Evolutionary conservation across 2,888 invertebrate species (phyloP), one percentile per base, ranked within the genome.

Genomic region (Mesorhabditis spiculigera): DNA sequence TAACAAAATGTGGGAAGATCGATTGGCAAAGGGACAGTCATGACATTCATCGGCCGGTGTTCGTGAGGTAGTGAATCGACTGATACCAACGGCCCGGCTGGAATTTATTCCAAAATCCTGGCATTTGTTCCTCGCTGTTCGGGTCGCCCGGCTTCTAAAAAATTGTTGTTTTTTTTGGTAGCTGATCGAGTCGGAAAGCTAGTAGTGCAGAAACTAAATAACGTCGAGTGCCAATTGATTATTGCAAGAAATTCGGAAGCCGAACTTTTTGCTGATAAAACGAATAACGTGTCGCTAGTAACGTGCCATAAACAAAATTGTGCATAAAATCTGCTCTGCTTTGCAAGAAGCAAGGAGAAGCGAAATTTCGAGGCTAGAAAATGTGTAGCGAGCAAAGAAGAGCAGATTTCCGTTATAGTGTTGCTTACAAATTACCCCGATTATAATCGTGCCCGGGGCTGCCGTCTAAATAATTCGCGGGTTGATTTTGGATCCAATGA

Each of bases 101-200:
- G 75, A 84, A 84, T 66, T 78, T 73, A 70, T 81, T 83, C 84
- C 84, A 84, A 73, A 84, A 84, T 6, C 78, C 82, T 28, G 75
- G 76, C n/a, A 67, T 65, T 68, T 68, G 68, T 66, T 71, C 68
- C 69, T 68, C 71, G 65, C 69, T 71, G 43, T 69, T 66, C 44
- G 72, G 73, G 44, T 74, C 75, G 61, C 72, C 74, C 42, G 78
- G 78, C 68, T 78, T 78, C 66, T 78, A 76, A 69, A 50, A 50
- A 50, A 50, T 28, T 28, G 28, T 28, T 28, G 28, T 28, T 28
- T 28, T 28, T 28, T 28, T 28, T 28, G 28, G 28, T 28, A 28
- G 28, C 28, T 28, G 28, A 28, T 28, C 28, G 28, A 28, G 28
- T 28, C 28, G 28, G 28, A 28, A 28, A 28, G 28, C 28, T 28